Percentiles rank a stretch among this genome's conserved stretches.
Conservation (phyloP, 2,888 invertebrate genomes). For the Drosophila nigritarsus region DNA sequence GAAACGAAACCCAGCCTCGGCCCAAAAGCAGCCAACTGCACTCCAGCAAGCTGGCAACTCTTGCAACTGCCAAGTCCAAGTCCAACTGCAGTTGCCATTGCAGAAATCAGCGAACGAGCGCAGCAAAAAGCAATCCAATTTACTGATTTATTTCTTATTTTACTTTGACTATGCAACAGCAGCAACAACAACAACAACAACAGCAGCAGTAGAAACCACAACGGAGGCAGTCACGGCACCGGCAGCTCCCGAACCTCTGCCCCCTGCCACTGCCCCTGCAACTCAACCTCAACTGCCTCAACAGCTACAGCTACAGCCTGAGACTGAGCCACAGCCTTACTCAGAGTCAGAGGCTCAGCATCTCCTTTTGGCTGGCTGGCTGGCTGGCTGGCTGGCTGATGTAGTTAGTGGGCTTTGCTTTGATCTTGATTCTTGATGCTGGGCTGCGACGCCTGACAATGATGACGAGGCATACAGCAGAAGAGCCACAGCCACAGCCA, state of each 20-base stretch:
- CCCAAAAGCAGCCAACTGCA: conserved; percentile 31
- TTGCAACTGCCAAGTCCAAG: conserved; percentile 28
- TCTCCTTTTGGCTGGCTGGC: conserved; percentile 23
- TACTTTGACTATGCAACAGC: conserved; percentile 78
- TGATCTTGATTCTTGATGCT: conserved; percentile 79
- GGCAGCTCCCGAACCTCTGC: conserved; percentile 31
- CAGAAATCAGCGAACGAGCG: conserved; percentile 69
- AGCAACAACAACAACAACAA: conserved; percentile 40
- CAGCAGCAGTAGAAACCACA: conserved; percentile 59
- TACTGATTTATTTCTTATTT: conserved; percentile 82
- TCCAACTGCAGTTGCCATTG: conserved; percentile 56
- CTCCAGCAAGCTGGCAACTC: conserved; percentile 26
- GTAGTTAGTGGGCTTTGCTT: conserved; percentile 79
- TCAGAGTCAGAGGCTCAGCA: conserved; percentile 20
- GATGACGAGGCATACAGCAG: conserved; percentile 73
- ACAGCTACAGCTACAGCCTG: conserved; percentile 12
- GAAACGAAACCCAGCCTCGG: conserved; percentile 1
- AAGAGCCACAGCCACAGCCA: conserved; percentile 27
- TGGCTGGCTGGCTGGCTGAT: conserved; percentile 37
- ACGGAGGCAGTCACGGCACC: conserved; percentile 60
- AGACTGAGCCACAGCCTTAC: conserved; percentile 11
- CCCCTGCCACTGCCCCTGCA: conserved; percentile 23
- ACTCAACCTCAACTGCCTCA: conserved; percentile 12
- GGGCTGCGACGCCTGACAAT: conserved; percentile 77
- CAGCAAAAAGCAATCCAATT: conserved; percentile 79